phyloP scores from a whole-genome alignment of 1,140 invertebrate genomes.

The Saccostrea echinata region DNA sequence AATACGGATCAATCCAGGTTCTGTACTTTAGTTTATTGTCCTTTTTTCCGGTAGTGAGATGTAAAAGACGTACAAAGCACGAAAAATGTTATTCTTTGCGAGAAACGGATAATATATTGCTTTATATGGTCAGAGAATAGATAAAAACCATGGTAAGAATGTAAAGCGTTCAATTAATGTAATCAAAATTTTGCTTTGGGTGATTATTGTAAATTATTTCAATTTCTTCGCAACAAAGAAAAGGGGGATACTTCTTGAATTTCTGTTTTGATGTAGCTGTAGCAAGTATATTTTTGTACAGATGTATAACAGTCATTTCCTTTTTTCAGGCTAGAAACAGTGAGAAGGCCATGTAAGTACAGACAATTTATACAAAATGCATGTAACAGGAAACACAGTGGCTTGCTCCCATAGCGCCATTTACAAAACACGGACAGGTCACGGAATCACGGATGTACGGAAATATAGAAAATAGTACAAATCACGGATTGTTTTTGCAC shows the following conservation, averaged over 20 bases:
- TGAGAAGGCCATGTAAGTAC: constrained; percentile 83
- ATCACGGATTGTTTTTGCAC: too few relatives aligned
- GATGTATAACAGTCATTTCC: constrained; percentile 3
- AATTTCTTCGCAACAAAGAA: too few relatives aligned
- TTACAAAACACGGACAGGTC: too few relatives aligned
- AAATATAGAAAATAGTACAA: too few relatives aligned
- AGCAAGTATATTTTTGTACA: too few relatives aligned
- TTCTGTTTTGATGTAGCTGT: too few relatives aligned
- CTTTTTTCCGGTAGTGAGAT: neutral
- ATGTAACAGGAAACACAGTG: too few relatives aligned
- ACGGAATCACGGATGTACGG: too few relatives aligned
- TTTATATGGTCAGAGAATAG: neutral
- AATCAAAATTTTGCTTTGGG: neutral
- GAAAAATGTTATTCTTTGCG: neutral
- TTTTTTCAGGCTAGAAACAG: constrained; percentile 81
- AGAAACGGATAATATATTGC: neutral
- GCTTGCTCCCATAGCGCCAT: too few relatives aligned
- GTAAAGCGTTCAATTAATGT: neutral
- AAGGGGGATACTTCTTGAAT: too few relatives aligned
- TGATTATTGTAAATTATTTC: too few relatives aligned
- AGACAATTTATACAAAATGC: constrained; percentile 34
- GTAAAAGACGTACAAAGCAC: constrained; percentile 5
- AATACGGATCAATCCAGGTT: neutral
- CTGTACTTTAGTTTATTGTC: neutral
- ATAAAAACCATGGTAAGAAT: neutral